Evolutionary conservation across 2,113 vertebrate genomes (phyloP).

Genomic region (Salminus brasiliensis): DNA sequence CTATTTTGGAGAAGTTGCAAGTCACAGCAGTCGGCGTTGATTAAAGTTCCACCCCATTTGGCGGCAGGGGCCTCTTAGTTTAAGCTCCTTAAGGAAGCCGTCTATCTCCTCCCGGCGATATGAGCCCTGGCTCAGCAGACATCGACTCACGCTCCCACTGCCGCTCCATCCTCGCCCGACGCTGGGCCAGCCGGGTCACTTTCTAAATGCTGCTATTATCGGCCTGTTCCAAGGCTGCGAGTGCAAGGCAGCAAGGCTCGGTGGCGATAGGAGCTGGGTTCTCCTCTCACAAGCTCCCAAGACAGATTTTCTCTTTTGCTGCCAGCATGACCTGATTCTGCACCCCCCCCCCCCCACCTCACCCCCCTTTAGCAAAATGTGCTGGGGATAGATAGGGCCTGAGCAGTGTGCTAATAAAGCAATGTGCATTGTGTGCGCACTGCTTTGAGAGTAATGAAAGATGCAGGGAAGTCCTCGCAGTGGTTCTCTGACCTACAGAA

Average conservation of each 20-base stretch:
- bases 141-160: neutral
- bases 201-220: slow-evolving; percentile 47
- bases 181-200: slow-evolving; percentile 26
- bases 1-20: slow-evolving; percentile 56
- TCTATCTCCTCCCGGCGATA: slow-evolving; percentile 50
- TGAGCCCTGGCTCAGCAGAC: slow-evolving; percentile 50
- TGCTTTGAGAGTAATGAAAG: slow-evolving; percentile 8
- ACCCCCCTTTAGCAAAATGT: slow-evolving; percentile 42
- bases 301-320: slow-evolving; percentile 34
- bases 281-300: slow-evolving; percentile 25
- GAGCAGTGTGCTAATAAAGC: slow-evolving; percentile 8
- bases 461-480: neutral
- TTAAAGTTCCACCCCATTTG: slow-evolving; percentile 43
- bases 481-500: slow-evolving; percentile 6
- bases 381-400: slow-evolving; percentile 39
- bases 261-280: slow-evolving; percentile 14
- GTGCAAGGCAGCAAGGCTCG: slow-evolving; percentile 9
- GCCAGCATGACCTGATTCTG: slow-evolving; percentile 26
- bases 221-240: slow-evolving; percentile 24
- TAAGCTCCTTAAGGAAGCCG: slow-evolving; percentile 55
- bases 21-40: slow-evolving; percentile 50
- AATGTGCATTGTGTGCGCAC: neutral
- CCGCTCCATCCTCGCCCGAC: slow-evolving; percentile 34
- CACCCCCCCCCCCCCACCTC: too few relatives aligned
- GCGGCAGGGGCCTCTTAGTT: slow-evolving; percentile 37